phyloP scores from a whole-genome alignment of 2,888 invertebrate genomes.

The Gerris lacustris region DNA sequence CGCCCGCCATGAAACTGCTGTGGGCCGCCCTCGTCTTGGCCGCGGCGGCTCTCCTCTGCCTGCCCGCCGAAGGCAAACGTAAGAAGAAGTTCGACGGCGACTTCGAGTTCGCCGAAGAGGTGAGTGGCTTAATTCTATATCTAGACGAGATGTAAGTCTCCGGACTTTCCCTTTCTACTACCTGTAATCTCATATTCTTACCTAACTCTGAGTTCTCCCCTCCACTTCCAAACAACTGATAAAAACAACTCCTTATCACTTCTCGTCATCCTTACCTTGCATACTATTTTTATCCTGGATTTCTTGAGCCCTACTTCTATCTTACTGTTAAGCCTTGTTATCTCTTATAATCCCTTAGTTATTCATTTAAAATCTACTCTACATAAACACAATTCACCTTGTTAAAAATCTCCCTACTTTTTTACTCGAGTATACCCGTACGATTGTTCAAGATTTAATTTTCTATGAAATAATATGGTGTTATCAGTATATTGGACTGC shows the following conservation, averaged over 20 bases:
- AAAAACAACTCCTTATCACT: not conserved
- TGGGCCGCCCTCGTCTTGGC: constrained; percentile 23
- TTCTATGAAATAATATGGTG: no score
- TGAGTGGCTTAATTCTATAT: constrained; percentile 36
- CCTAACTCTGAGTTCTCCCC: not conserved
- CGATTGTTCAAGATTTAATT: no score
- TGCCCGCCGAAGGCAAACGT: constrained; percentile 42
- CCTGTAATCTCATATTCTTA: not conserved
- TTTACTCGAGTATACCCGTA: no score
- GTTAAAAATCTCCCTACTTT: no score
- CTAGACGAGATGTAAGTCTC: not conserved
- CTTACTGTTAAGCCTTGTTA: no score
- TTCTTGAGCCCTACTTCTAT: not conserved
- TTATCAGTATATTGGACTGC: no score
- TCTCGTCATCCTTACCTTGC: not conserved
- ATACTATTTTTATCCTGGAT: not conserved
- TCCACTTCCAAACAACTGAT: not conserved
- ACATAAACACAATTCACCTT: no score
- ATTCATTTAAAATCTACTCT: no score
- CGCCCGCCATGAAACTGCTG: constrained; percentile 23
- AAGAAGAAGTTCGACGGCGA: constrained; percentile 64
- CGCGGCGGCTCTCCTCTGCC: constrained; percentile 34
- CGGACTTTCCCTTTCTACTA: not conserved
- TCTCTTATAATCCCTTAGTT: no score
- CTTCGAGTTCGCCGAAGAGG: constrained; percentile 69